Base-by-base conservation (phyloP, 2,888 invertebrate genomes). In the Cotesia congregata region DNA sequence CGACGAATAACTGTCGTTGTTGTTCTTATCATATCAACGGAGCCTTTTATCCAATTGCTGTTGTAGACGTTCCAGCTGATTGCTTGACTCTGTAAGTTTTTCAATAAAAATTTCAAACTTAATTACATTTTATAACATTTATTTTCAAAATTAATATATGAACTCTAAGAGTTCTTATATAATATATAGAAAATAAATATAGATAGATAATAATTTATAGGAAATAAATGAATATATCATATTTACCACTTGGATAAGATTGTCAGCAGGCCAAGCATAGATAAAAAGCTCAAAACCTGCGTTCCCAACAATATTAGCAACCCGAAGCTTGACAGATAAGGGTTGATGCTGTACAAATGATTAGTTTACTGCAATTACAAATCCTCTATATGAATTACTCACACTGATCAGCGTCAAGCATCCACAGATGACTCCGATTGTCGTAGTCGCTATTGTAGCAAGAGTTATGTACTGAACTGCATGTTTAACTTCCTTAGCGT, bases 181-280 rank as follows among this genome's bases (percentile, higher is more conserved):
- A 17, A n/a, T n/a, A n/a, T n/a, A n/a, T n/a, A n/a, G n/a, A n/a
- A n/a, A n/a, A n/a, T n/a, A n/a, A n/a, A n/a, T n/a, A n/a, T n/a
- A n/a, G n/a, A n/a, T n/a, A n/a, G n/a, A n/a, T n/a, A n/a, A n/a
- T n/a, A n/a, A n/a, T n/a, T n/a, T 17, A 17, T 17, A 17, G 20
- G 59, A 61, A 38, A 64, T 61, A 41, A 6, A 20, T 5, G 12
- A 50, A 30, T 12, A 5, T 6, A 20, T 0, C 7, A 12, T 39
- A 65, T 77, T 75, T 78, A 86, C 86, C 82, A 73, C 80, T 69
- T 82, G 75, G 17, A 84, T 82, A 38, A 86, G 67, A 50, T 79
- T 82, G 41, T 87, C 85, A 17, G 86, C 85, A 3, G 86, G 83
- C 82, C 84, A 85, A 6, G 85, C 80, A 64, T 84, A 86, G 60